Conservation (phyloP, 2,113 vertebrate species). For the Shinisaurus crocodilurus region DNA sequence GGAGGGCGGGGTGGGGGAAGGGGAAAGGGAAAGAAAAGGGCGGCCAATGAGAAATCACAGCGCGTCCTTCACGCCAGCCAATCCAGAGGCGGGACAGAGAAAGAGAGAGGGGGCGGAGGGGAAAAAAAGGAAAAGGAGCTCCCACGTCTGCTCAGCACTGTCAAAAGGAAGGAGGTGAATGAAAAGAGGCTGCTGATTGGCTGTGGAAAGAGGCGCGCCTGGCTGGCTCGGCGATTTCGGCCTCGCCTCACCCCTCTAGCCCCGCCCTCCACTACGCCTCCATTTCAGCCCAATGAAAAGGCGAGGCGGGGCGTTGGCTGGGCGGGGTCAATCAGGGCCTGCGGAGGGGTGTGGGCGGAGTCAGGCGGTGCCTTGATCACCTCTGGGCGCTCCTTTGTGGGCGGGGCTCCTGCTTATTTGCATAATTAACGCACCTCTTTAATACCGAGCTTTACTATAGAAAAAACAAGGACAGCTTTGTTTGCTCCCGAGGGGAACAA, state of each 20-base stretch:
- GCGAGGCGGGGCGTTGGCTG: neutral
- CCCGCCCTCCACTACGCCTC: conserved; percentile 3
- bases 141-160: neutral
- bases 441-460: no score
- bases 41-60: conserved; percentile 67
- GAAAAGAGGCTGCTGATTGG: neutral
- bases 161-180: neutral
- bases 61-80: conserved; percentile 60
- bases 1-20: neutral
- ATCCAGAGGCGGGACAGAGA: neutral
- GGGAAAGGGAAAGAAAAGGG: neutral
- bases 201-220: neutral
- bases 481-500: no score
- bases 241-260: rapidly evolving
- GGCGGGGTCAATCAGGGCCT: no score
- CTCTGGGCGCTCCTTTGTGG: no score
- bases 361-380: no score
- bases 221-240: neutral
- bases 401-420: neutral
- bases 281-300: neutral
- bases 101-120: neutral
- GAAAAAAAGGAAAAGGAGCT: rapidly evolving
- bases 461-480: no score
- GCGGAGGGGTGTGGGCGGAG: neutral
- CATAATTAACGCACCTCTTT: neutral